Evolutionary conservation across 1,140 invertebrate species (phyloP).

Genomic region (Lepidurus arcticus): DNA sequence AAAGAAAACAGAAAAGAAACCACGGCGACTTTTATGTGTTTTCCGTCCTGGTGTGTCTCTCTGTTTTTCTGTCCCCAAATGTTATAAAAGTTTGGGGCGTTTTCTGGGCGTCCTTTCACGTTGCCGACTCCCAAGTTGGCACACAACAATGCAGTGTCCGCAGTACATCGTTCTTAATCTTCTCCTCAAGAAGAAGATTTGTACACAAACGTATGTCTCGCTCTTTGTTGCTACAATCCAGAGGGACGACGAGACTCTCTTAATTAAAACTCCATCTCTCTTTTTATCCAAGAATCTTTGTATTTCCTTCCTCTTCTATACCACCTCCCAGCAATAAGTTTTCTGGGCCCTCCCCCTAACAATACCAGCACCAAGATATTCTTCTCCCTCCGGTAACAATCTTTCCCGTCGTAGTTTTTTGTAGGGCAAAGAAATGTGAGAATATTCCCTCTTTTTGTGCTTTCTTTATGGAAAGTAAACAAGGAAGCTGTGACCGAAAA

Average conservation of each 20-base stretch:
- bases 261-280: conserved; percentile 14
- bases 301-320: neutral
- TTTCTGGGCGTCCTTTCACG: neutral
- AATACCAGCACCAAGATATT: neutral
- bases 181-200: neutral
- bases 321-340: neutral
- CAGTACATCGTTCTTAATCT: neutral
- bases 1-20: neutral
- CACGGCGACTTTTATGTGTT: neutral
- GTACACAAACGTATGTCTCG: neutral
- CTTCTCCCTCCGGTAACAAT: neutral
- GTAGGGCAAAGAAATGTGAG: neutral
- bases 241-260: conserved; percentile 5
- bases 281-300: neutral
- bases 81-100: neutral
- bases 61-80: neutral
- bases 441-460: neutral
- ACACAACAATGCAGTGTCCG: conserved; percentile 12
- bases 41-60: neutral
- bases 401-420: neutral
- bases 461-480: neutral
- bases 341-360: neutral
- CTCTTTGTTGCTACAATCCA: neutral
- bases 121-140: neutral
- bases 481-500: neutral